These are phyloP conservation scores for Drosophila niveifrons DNA, from an alignment of 2,888 invertebrate species.

Conservation along the genomic window DNA sequence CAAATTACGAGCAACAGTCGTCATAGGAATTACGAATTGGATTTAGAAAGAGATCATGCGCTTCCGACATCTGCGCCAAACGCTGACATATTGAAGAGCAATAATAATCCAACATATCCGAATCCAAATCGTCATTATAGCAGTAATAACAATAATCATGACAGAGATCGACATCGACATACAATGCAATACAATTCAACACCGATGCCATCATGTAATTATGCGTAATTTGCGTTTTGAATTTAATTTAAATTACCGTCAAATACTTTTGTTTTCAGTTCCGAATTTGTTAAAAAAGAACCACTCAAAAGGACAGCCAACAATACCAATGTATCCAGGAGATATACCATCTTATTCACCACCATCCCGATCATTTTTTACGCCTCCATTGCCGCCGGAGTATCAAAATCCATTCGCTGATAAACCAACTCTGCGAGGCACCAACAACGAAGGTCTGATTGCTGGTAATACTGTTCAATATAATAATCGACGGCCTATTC, in stretches of 20 bases:
- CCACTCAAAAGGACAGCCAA: constrained; percentile 86
- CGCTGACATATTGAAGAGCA: constrained; percentile 92
- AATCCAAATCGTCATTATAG: constrained; percentile 88
- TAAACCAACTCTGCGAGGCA: constrained; percentile 93
- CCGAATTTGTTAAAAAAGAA: constrained; percentile 87
- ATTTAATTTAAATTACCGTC: constrained; percentile 27
- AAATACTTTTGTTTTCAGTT: constrained; percentile 62
- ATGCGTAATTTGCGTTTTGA: not conserved
- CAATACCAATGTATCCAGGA: constrained; percentile 88
- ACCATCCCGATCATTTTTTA: constrained; percentile 92
- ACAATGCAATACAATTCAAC: constrained; percentile 82
- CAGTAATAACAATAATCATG: constrained; percentile 80
- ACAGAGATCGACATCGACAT: constrained; percentile 82
- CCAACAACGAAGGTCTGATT: constrained; percentile 87
- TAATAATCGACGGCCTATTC: constrained; percentile 91
- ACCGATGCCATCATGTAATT: constrained; percentile 83
- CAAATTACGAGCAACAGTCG: constrained; percentile 82
- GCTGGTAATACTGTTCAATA: constrained; percentile 84
- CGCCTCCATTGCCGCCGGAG: constrained; percentile 93
- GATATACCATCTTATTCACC: constrained; percentile 94
- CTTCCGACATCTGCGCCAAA: constrained; percentile 91
- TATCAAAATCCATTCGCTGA: constrained; percentile 95
- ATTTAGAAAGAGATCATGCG: constrained; percentile 90
- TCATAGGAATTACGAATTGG: constrained; percentile 88
- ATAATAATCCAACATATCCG: constrained; percentile 91